phyloP scores from a whole-genome alignment of 2,888 invertebrate genomes.

The Neoaliturus tenellus region DNA sequence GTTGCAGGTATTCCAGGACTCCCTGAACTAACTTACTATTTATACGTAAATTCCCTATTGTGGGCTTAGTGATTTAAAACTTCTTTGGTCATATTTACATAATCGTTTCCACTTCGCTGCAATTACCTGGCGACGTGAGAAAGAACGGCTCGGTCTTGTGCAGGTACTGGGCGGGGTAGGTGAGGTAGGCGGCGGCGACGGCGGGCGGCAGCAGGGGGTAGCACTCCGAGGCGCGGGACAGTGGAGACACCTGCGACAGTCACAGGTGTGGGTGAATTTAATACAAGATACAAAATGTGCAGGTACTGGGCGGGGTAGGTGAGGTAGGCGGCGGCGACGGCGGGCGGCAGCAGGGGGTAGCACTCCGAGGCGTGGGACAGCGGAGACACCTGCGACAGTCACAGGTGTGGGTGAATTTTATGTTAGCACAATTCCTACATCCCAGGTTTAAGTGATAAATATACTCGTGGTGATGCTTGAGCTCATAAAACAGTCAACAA shows the following conservation, averaged over 20 bases:
- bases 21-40: no score
- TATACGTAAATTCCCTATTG: no score
- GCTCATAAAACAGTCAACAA: no score
- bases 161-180: constrained; percentile 71
- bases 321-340: constrained; percentile 68
- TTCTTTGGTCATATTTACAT: no score
- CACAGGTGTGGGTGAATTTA: no score
- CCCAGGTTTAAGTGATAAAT: no score
- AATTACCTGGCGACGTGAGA: constrained; percentile 69
- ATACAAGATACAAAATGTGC: constrained; percentile 61
- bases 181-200: constrained; percentile 68
- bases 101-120: no score
- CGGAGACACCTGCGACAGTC: background rate
- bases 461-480: no score
- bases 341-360: constrained; percentile 67
- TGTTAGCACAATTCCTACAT: background rate
- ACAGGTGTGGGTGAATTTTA: no score
- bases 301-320: constrained; percentile 72
- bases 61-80: no score
- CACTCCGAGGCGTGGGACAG: constrained; percentile 62
- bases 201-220: constrained; percentile 67
- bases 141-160: constrained; percentile 69
- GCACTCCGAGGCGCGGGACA: constrained; percentile 62
- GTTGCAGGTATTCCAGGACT: no score
- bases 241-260: constrained; percentile 44